phyloP scores from a whole-genome alignment of 2,797 vertebrate species.

The Sylvilagus floridanus region DNA sequence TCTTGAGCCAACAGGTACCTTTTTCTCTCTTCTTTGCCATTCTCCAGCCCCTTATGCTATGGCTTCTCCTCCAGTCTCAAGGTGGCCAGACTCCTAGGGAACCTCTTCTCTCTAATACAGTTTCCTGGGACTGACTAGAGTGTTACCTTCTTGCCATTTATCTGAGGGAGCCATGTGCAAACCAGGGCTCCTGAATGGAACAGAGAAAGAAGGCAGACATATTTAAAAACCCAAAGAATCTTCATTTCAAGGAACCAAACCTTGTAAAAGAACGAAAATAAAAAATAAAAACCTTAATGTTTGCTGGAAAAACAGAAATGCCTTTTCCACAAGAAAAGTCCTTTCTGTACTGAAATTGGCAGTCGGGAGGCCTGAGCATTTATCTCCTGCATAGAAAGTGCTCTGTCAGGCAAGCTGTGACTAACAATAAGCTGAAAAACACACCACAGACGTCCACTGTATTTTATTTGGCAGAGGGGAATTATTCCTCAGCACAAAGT shows the following conservation, averaged over 20 bases:
- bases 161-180: background rate
- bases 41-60: too few species aligned
- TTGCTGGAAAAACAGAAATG: conserved; percentile 86
- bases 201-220: background rate
- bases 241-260: background rate
- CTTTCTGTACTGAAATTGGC: conserved; percentile 85
- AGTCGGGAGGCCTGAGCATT: conserved; percentile 80
- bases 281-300: conserved; percentile 77
- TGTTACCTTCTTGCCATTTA: background rate
- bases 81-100: background rate
- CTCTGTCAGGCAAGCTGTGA: conserved; percentile 88
- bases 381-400: conserved; percentile 88
- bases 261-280: conserved; percentile 38
- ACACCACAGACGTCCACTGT: conserved; percentile 88
- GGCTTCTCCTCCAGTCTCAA: background rate
- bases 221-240: background rate
- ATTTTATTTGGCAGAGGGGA: conserved; percentile 88
- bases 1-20: background rate
- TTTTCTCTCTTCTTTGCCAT: background rate
- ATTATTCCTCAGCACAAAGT: conserved; percentile 88
- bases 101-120: background rate
- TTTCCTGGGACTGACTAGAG: background rate
- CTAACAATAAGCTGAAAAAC: conserved; percentile 88
- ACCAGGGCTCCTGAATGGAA: background rate
- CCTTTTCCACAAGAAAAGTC: conserved; percentile 88